phyloP scores from a whole-genome alignment of 2,113 vertebrate genomes.

The Equus quagga region DNA sequence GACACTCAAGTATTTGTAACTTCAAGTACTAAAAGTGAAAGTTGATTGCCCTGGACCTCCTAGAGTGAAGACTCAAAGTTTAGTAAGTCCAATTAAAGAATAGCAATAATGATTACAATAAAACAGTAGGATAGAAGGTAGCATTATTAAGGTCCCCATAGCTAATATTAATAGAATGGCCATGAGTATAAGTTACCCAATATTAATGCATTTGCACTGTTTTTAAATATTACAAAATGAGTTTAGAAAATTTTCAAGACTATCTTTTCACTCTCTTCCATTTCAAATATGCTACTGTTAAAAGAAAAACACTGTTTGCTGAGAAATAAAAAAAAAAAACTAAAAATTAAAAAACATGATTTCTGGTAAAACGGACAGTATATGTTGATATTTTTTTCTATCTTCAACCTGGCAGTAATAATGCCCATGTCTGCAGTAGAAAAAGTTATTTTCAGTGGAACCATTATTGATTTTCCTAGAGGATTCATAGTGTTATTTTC shows the following conservation, averaged over 20 bases:
- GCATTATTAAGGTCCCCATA: constrained; percentile 50
- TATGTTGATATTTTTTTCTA: neutral
- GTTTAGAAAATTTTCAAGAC: neutral
- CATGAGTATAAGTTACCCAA: constrained; percentile 47
- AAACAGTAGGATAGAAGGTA: constrained; percentile 51
- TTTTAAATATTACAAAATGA: neutral
- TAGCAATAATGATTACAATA: constrained; percentile 44
- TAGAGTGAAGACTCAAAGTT: constrained; percentile 34
- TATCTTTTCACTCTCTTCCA: neutral
- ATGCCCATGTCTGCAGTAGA: neutral
- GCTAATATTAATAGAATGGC: constrained; percentile 39
- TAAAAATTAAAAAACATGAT: neutral
- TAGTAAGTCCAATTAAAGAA: constrained; percentile 33
- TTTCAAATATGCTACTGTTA: neutral
- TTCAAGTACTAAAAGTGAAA: neutral
- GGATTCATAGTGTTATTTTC: neutral
- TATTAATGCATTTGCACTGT: constrained; percentile 38
- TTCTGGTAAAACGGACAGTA: neutral
- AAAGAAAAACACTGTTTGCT: neutral
- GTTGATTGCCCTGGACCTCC: neutral
- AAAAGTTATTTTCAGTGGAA: neutral
- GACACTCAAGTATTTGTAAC: neutral
- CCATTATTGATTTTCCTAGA: neutral
- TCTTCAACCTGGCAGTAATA: neutral
- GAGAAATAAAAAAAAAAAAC: neutral